Conservation (phyloP, 2,797 vertebrate species). For the Halcyon smyrnensis region DNA sequence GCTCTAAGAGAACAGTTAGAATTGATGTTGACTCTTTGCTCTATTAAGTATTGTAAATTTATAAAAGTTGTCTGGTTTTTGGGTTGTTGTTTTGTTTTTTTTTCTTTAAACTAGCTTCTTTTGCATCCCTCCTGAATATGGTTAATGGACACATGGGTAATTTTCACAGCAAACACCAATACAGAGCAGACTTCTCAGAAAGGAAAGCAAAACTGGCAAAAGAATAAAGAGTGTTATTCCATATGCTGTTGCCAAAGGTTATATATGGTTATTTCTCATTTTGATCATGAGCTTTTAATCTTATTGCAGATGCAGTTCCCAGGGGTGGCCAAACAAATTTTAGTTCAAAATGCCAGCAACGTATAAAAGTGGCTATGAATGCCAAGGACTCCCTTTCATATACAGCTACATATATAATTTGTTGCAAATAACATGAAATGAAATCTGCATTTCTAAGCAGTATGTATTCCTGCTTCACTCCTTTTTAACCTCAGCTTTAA, state of each 20-base stretch:
- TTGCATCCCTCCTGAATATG: background rate
- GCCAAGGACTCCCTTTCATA: slow-evolving; percentile 19
- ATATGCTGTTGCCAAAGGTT: slow-evolving; percentile 6
- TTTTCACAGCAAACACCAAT: background rate
- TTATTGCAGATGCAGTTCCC: slow-evolving; percentile 33
- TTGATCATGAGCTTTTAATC: slow-evolving; percentile 32
- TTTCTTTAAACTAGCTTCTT: background rate
- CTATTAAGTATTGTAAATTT: background rate
- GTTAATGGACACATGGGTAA: background rate
- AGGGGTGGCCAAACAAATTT: slow-evolving; percentile 14
- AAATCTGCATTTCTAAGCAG: slow-evolving; percentile 52
- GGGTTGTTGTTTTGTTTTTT: background rate
- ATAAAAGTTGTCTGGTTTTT: background rate
- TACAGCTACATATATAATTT: background rate
- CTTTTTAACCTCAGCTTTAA: slow-evolving; percentile 42
- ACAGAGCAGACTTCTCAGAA: background rate
- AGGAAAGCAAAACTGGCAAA: slow-evolving; percentile 45
- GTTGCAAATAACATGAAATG: slow-evolving; percentile 23
- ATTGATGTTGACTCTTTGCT: background rate
- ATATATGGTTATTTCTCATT: slow-evolving; percentile 22
- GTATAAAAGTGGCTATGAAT: background rate
- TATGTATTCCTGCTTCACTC: background rate
- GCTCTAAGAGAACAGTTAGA: background rate
- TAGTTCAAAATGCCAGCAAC: slow-evolving; percentile 11
- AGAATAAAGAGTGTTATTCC: slow-evolving; percentile 20